Conservation (phyloP, 2,113 vertebrate genomes). For the Nanorana parkeri region DNA sequence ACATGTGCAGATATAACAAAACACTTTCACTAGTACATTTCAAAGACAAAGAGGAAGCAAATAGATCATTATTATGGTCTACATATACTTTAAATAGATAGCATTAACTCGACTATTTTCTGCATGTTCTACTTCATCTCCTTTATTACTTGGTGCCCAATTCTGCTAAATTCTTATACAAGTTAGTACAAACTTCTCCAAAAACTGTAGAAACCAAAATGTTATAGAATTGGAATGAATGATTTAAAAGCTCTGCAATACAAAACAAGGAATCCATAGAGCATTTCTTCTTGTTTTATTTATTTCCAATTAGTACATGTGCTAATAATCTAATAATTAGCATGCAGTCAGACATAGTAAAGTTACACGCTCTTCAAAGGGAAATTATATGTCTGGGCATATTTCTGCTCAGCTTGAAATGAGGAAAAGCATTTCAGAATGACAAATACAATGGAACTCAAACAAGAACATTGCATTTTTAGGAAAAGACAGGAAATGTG, state of each 20-base stretch:
- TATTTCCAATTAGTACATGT: conserved; percentile 39
- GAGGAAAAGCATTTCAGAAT: conserved; percentile 25
- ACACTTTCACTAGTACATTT: too few species aligned
- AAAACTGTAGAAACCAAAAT: not conserved
- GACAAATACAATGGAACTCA: conserved; percentile 8
- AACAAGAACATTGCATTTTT: conserved; percentile 13
- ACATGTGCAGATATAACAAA: too few species aligned
- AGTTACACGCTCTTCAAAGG: conserved; percentile 28
- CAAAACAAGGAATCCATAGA: not conserved
- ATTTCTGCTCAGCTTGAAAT: conserved; percentile 49
- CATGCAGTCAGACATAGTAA: conserved; percentile 34
- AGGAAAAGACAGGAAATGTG: conserved; percentile 15
- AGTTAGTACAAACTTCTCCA: not conserved
- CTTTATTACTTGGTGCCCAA: too few species aligned
- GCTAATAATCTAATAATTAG: conserved; percentile 51
- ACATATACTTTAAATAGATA: too few species aligned
- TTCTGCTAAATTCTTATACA: too few species aligned
- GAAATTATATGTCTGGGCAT: conserved; percentile 49
- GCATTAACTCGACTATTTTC: too few species aligned
- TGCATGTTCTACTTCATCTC: too few species aligned
- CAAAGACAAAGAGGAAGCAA: too few species aligned
- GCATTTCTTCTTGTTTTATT: conserved; percentile 24
- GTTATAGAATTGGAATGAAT: not conserved
- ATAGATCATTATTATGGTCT: too few species aligned
- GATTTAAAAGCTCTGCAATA: not conserved